Base-by-base conservation (phyloP, 2,888 invertebrate genomes). In the Lycocerus yunnanus region DNA sequence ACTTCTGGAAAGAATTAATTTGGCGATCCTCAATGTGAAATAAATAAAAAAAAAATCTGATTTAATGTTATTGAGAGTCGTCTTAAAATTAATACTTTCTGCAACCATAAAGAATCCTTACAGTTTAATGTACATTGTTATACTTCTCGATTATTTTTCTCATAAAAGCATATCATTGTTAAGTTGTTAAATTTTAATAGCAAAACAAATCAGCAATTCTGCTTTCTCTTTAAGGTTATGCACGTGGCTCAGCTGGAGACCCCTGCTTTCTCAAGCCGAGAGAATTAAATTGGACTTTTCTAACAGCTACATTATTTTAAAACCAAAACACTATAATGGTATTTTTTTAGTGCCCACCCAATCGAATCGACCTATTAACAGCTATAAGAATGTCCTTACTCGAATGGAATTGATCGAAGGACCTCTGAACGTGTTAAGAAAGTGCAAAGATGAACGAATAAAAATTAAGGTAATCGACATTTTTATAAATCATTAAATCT, bases 381-480 rank as follows among this genome's bases (percentile, higher is more conserved):
- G 83, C 24, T 81, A 81, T 16, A 70, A n/a, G 70, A 75, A 73
- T 24, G 58, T 75, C 14, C 60, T 92, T 73, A 85, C 87, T 8
- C 87, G 86, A 68, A 91, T 93, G 86, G 88, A 89, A 58, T 83
- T 80, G 0, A 88, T 87, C 15, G 81, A 83, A 0, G 93, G 95
- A 0, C 95, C 95, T 0, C 85, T 94, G 21, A 87, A 87, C 1
- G 84, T 89, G n/a, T 86, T 95, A 13, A 89, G 87, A 77, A 89
- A 89, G 15, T 93, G 91, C 81, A 90, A 91, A 82, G 91, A 92
- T 77, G 87, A 88, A 66, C 88, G 89, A 77, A 86, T 89, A 1
- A 88, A 90, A 83, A 88, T 93, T 16, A 93, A 92, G 92, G 93
- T 93, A 88, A 85, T 84, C 43, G n/a, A 43, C 43, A 43, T 43